Evolutionary conservation across 2,797 vertebrate species (phyloP), one percentile per base, ranked within the genome.

Genomic region (Cossypha polioptera): DNA sequence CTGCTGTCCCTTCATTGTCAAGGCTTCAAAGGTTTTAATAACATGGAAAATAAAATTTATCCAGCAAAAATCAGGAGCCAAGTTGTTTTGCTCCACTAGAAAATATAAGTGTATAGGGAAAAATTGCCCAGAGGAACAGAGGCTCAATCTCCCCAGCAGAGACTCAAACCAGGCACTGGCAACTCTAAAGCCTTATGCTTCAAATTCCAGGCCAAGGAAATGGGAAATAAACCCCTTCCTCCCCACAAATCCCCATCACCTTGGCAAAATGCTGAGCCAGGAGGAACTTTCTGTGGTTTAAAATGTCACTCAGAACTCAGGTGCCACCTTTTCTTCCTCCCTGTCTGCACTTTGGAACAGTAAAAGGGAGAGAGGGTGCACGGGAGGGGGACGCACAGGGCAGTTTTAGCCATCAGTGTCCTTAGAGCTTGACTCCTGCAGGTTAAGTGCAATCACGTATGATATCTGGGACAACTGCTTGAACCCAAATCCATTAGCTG

Each of bases 401-500:
- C 81, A 51, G 84, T 85, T 94, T 92, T 91, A 94, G 58, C 88
- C 75, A 59, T 33, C 78, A 29, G 5, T 62, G 81, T 86, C 80
- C 88, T 84, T 29, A 6, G 69, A 95, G 88, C 50, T 85, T 68
- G 67, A 65, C 62, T 93, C 79, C 54, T 69, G 88, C 85, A 93
- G 71, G 68, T 91, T 85, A 92, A 91, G 66, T 86, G 93, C 82
- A 88, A 84, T 66, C 90, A 96, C 36, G 89, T 86, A 88, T 57
- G 79, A 63, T 94, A 97, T 89, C 63, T 72, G 84, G 96, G 95
- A 93, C 91, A 95, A 95, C 86, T 86, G 61, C 89, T 92, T 90
- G 96, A 95, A 96, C 73, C 92, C 92, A 95, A 96, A 95, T 89
- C 97, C 96, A 97, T 97, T 97, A 97, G 87, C 93, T 76, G 88